These are phyloP conservation scores for Frieseomelitta varia DNA, from an alignment of 1,140 invertebrate species.

Conservation along the genomic window DNA sequence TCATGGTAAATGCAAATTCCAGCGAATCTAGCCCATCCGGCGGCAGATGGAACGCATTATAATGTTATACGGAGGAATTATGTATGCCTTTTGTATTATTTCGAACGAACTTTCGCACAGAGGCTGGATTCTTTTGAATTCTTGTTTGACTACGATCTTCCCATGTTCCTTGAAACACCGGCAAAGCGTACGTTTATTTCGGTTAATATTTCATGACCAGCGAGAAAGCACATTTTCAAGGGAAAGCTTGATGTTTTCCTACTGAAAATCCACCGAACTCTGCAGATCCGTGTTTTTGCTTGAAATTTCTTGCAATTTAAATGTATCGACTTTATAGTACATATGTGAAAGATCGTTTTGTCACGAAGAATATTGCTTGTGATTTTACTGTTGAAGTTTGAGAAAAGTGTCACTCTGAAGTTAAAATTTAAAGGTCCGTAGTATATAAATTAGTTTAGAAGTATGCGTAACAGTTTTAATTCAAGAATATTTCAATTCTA, in stretches of 20 bases:
- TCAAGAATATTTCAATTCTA: not conserved
- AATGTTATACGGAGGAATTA: slow-evolving; percentile 25
- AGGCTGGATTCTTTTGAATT: slow-evolving; percentile 13
- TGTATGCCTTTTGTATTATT: slow-evolving; percentile 45
- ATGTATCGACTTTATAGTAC: not conserved
- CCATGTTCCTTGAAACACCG: slow-evolving; percentile 4
- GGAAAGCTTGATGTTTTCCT: not conserved
- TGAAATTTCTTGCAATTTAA: not conserved
- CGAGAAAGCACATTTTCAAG: not conserved
- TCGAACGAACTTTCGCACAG: not conserved
- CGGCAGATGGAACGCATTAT: slow-evolving; percentile 16
- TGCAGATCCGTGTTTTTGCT: not conserved
- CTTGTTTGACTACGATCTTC: slow-evolving; percentile 1
- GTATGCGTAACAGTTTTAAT: not conserved
- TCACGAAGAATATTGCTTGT: not conserved
- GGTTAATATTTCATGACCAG: slow-evolving; percentile 30
- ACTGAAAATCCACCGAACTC: not conserved
- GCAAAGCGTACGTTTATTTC: slow-evolving; percentile 17
- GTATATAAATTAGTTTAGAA: not conserved
- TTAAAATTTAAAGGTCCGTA: too few species aligned
- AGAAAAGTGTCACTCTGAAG: not conserved
- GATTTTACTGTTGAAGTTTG: not conserved
- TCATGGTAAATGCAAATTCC: slow-evolving; percentile 20
- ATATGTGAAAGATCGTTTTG: not conserved
- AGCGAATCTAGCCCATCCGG: not conserved